phyloP scores from a whole-genome alignment of 2,113 vertebrate genomes.

The Callopanchax toddi region DNA sequence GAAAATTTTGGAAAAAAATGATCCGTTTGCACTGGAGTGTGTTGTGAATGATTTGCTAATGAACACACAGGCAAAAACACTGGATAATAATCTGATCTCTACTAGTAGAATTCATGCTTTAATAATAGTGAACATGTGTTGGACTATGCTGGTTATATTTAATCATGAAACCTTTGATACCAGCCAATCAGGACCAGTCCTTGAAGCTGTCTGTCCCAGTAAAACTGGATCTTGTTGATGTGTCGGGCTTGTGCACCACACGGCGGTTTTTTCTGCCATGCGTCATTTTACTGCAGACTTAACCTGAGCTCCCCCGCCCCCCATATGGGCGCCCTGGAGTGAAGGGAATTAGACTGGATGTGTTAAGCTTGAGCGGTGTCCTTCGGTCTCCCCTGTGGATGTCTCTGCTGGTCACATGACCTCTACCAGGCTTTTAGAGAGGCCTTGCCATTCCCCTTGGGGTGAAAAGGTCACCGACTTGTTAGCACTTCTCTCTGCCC shows the following conservation, averaged over 20 bases:
- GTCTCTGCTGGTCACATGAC: slow-evolving; percentile 44
- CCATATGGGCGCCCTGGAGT: slow-evolving; percentile 23
- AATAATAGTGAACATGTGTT: no score
- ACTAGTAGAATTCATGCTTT: no score
- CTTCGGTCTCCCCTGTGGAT: slow-evolving; percentile 20
- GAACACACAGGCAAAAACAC: no score
- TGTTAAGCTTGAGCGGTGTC: slow-evolving; percentile 41
- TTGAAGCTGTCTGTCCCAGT: not conserved
- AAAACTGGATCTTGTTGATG: not conserved
- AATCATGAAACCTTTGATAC: no score
- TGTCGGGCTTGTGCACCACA: not conserved
- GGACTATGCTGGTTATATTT: no score
- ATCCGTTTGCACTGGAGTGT: no score
- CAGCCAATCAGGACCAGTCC: not conserved
- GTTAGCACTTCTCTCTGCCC: slow-evolving; percentile 11
- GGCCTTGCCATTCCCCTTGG: slow-evolving; percentile 3
- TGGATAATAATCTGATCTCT: no score
- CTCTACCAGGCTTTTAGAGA: slow-evolving; percentile 24
- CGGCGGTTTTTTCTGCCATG: not conserved
- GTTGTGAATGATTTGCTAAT: no score
- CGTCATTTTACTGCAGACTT: slow-evolving; percentile 21
- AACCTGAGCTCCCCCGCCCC: slow-evolving; percentile 24
- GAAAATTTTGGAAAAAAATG: no score
- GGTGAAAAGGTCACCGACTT: slow-evolving; percentile 62
- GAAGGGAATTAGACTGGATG: slow-evolving; percentile 31